Evolutionary conservation across 2,113 vertebrate species (phyloP).

Genomic region (Ia io): DNA sequence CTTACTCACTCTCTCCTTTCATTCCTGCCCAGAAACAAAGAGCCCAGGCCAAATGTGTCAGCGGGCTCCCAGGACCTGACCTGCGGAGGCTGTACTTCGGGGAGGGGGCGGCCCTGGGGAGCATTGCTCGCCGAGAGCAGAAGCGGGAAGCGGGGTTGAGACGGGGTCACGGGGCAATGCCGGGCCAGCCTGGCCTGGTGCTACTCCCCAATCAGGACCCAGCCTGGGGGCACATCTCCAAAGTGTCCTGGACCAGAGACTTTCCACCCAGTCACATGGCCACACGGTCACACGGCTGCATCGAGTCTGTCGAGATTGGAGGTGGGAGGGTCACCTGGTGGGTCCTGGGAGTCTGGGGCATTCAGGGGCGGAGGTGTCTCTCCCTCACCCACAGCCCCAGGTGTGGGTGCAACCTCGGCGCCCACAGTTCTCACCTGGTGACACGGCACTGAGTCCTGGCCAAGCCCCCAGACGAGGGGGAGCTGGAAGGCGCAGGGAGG

Average conservation of each 20-base stretch:
- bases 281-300: background rate
- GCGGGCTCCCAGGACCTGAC: constrained; percentile 63
- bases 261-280: fast-evolving
- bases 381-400: background rate
- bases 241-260: background rate
- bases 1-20: constrained; percentile 62
- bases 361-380: too few relatives aligned
- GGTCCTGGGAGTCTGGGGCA: background rate
- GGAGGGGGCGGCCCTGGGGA: constrained; percentile 48
- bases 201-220: background rate
- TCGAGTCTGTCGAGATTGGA: fast-evolving
- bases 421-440: fast-evolving
- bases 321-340: background rate
- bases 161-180: background rate
- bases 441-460: background rate
- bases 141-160: background rate
- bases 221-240: background rate
- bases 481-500: background rate
- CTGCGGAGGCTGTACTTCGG: background rate
- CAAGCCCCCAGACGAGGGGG: background rate
- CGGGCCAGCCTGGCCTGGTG: background rate
- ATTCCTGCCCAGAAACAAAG: constrained; percentile 71
- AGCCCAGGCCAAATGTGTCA: constrained; percentile 79
- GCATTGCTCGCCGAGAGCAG: constrained; percentile 55
- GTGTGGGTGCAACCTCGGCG: background rate